A percentile compares a stretch with the other conserved stretches of the same genome.
These are phyloP conservation scores for Lamprologus tigripictilis DNA, from an alignment of 2,113 vertebrate genomes.

Conservation along the genomic window DNA sequence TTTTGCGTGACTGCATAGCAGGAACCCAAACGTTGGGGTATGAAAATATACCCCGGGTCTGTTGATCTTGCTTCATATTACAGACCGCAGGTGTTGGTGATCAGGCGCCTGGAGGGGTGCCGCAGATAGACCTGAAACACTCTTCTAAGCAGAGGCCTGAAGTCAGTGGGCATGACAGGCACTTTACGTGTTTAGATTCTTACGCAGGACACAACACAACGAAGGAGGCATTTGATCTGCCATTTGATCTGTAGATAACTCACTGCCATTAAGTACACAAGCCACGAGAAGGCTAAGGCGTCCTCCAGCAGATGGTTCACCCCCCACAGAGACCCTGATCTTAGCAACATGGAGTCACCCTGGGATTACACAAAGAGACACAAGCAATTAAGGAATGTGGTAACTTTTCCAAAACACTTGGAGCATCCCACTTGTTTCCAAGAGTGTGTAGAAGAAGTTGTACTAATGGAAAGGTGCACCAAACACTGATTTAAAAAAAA, in stretches of 20 bases:
- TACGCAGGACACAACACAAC: background rate
- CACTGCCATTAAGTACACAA: background rate
- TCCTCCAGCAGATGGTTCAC: background rate
- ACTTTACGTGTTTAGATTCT: background rate
- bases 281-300: background rate
- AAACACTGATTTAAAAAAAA: background rate
- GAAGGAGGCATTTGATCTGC: background rate
- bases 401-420: background rate
- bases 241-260: background rate
- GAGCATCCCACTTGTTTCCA: background rate
- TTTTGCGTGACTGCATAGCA: background rate
- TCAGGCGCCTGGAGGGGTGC: background rate
- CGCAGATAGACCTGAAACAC: background rate
- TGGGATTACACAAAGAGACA: background rate
- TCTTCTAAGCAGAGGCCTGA: background rate
- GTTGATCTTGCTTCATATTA: background rate
- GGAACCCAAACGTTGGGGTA: background rate
- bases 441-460: background rate
- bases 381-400: background rate
- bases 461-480: background rate
- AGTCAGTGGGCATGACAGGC: background rate
- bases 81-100: background rate
- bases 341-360: background rate
- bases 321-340: background rate
- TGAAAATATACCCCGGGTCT: background rate